Evolutionary conservation across 1,140 invertebrate genomes (phyloP).

Genomic region (Neotoxoptera formosana): DNA sequence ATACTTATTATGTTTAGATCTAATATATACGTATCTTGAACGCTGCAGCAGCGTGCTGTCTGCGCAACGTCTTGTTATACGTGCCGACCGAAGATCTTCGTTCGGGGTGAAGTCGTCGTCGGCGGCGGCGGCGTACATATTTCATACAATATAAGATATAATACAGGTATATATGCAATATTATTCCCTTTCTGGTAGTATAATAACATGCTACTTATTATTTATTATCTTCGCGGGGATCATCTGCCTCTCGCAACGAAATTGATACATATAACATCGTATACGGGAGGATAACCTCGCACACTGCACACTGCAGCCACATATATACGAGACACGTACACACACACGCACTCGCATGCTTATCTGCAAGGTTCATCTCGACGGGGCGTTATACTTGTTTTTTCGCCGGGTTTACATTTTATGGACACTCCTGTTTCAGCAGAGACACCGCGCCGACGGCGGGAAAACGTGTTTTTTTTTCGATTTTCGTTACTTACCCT

Average conservation of each 20-base stretch:
- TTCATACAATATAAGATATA: not conserved
- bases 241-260: conserved; percentile 4
- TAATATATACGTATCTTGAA: not conserved
- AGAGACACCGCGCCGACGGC: not conserved
- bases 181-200: not conserved
- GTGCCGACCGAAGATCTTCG: not conserved
- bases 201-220: not conserved
- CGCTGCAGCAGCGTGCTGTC: not conserved
- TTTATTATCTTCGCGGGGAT: not conserved
- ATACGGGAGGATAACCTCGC: not conserved
- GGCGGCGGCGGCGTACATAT: not conserved
- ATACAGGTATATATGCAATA: not conserved
- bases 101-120: not conserved
- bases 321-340: too few species aligned
- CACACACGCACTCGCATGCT: not conserved
- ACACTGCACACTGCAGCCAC: too few species aligned
- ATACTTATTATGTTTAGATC: not conserved
- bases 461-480: not conserved
- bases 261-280: conserved; percentile 36
- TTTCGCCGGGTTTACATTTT: not conserved
- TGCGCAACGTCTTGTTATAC: not conserved
- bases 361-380: not conserved
- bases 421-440: not conserved
- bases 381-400: conserved; percentile 3
- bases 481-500: not conserved